Evolutionary conservation across 2,888 invertebrate species (phyloP), one percentile per base, ranked within the genome.

Genomic region (Eledona agricola): DNA sequence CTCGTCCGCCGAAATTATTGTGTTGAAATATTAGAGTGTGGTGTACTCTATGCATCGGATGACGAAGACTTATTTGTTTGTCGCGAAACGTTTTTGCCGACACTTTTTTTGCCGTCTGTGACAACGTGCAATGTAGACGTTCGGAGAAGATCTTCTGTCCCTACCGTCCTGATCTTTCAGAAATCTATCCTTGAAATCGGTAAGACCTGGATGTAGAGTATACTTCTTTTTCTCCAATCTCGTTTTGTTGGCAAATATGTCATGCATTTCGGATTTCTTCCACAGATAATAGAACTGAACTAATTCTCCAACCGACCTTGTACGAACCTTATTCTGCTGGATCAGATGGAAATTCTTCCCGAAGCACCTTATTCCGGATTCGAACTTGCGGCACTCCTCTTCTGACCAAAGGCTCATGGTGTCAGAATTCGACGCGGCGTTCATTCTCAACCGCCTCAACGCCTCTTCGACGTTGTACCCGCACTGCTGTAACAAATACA

Each of bases 191-290:
- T 94, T 93, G 72, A 93, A 93, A 77, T 95, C 94, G 51, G 94
- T 94, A 62, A 93, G 88, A 38, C 93, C 94, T 2, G 95, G 95
- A 78, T 95, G 93, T 31, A 95, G 76, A 2, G 89, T 88, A 73
- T 94, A 95, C 73, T 95, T 94, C 74, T 93, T 93, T 79, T 96
- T 96, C 71, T 95, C 95, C 62, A 94, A 76, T 35, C 93, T 81
- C 4, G 90, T 88, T 76, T 92, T 92, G 72, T 92, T 90, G 0
- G 94, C 94, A 73, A 88, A 88, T 66, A 88, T 88, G 77, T 98
- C 98, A 76, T 97, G 96, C 9, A 98, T 82, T 72, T 97, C 97
- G 13, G 97, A 97, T 78, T 98, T 98, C 78, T 99, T 99, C 99
- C 99, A 99, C 45, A 96, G 82, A 68, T 92, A 92, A 76, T 92